phyloP scores from a whole-genome alignment of 2,113 vertebrate genomes.

The Toxostoma redivivum region DNA sequence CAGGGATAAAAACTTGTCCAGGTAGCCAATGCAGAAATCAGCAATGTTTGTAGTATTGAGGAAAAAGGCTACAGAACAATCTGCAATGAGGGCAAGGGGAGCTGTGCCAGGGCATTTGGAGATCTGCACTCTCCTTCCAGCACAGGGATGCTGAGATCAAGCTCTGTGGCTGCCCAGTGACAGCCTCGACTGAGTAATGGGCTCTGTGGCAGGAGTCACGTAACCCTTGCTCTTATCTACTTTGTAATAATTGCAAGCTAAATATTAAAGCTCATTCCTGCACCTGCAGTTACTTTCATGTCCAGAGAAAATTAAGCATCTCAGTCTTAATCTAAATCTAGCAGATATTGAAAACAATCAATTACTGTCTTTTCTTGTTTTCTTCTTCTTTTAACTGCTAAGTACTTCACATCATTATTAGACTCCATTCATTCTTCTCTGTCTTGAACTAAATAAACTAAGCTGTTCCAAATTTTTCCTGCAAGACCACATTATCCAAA shows the following conservation, averaged over 20 bases:
- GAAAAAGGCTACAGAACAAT: not conserved
- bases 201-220: not conserved
- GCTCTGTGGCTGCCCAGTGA: not conserved
- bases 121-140: not conserved
- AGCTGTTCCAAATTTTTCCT: not conserved
- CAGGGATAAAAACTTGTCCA: not conserved
- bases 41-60: not conserved
- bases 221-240: constrained; percentile 41
- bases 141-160: not conserved
- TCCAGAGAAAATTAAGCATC: constrained; percentile 31
- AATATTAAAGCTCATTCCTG: constrained; percentile 30
- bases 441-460: not conserved
- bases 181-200: not conserved
- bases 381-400: not conserved
- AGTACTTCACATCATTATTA: not conserved
- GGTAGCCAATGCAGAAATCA: not conserved
- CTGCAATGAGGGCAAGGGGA: not conserved
- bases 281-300: constrained; percentile 26
- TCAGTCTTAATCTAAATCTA: constrained; percentile 25
- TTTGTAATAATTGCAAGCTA: constrained; percentile 20
- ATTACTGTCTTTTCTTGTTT: not conserved
- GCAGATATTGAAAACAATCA: not conserved
- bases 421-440: not conserved
- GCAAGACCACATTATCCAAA: not conserved
- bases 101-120: accelerated